Percentiles rank a stretch among this genome's conserved stretches.
Conservation (phyloP, 2,797 vertebrate genomes). For the Tragelaphus eurycerus region DNA sequence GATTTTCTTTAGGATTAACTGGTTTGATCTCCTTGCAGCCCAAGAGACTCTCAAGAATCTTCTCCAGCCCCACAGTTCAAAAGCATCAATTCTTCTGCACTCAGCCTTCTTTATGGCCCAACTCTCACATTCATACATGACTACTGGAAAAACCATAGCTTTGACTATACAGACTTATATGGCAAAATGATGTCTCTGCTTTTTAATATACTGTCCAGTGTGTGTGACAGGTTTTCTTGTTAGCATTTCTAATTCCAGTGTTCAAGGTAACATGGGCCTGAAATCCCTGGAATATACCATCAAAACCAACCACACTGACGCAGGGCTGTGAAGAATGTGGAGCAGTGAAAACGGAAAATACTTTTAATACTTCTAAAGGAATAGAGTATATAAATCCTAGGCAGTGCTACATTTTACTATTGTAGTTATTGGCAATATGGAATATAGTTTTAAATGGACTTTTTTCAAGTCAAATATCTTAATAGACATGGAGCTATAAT, state of each 20-base stretch:
- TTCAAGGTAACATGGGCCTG: background rate
- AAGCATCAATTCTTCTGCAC: background rate
- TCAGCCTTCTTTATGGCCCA: background rate
- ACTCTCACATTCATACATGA: background rate
- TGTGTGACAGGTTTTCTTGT: background rate
- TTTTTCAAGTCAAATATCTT: constrained; percentile 68
- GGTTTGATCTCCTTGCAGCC: background rate
- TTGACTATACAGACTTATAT: background rate
- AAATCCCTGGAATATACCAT: background rate
- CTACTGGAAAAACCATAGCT: background rate
- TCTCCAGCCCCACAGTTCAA: background rate
- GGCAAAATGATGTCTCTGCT: background rate
- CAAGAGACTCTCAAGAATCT: background rate
- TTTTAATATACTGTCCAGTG: background rate
- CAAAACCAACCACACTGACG: background rate
- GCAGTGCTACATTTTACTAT: constrained; percentile 54
- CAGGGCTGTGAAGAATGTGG: background rate
- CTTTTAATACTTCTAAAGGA: constrained; percentile 55
- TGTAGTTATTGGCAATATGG: constrained; percentile 62
- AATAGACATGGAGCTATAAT: constrained; percentile 33
- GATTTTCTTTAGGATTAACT: background rate
- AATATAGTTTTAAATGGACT: constrained; percentile 55
- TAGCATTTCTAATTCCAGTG: background rate
- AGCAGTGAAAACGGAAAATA: constrained; percentile 56
- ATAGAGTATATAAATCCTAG: constrained; percentile 47